These are phyloP conservation scores for Lutjanus argentimaculatus DNA, from an alignment of 2,797 vertebrate species.

Conservation along the genomic window DNA sequence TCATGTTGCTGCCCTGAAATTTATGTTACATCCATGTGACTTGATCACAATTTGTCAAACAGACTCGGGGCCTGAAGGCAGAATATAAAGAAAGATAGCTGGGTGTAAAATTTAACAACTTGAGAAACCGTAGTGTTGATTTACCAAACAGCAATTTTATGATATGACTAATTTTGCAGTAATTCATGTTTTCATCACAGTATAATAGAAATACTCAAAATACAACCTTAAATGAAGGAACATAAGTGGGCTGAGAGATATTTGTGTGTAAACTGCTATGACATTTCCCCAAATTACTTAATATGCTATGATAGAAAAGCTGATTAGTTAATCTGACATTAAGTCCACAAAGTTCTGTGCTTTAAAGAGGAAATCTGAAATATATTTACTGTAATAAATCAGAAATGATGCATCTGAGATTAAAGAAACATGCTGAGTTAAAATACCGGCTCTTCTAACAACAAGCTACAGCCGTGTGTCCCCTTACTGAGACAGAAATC, in stretches of 20 bases:
- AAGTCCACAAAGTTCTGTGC: background rate
- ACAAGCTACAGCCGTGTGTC: no score
- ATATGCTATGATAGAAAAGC: background rate
- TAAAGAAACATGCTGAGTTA: no score
- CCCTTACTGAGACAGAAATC: no score
- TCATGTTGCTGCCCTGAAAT: slow-evolving; percentile 49
- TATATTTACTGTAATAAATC: no score
- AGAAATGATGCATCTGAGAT: no score
- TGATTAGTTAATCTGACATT: background rate
- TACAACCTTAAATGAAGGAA: background rate
- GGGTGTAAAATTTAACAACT: slow-evolving; percentile 49
- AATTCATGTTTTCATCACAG: slow-evolving; percentile 13
- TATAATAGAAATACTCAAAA: background rate
- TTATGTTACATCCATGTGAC: slow-evolving; percentile 63
- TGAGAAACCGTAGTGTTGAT: slow-evolving; percentile 13
- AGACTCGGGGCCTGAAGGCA: slow-evolving; percentile 3
- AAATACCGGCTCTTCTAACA: no score
- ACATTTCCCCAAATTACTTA: background rate
- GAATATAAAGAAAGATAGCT: slow-evolving; percentile 37
- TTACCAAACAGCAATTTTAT: slow-evolving; percentile 28
- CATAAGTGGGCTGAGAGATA: background rate
- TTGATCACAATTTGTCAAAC: slow-evolving; percentile 62
- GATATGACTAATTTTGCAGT: slow-evolving; percentile 19
- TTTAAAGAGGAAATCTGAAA: background rate
- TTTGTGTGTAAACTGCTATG: background rate